These are phyloP conservation scores for Microdon myrmicae DNA, from an alignment of 2,888 invertebrate genomes.

Conservation along the genomic window DNA sequence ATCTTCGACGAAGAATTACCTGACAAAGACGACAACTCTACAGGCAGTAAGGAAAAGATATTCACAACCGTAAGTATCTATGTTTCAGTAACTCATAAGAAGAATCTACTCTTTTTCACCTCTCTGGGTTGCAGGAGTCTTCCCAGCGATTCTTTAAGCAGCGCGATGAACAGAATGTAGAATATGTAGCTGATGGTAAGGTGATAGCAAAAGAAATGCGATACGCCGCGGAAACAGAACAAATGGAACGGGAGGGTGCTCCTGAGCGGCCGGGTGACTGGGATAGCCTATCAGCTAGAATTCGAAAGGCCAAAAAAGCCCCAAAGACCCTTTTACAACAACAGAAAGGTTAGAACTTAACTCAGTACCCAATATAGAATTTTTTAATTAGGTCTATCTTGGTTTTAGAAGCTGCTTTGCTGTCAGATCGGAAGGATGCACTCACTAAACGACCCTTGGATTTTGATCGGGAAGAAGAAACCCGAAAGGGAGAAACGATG, in stretches of 20 bases:
- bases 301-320: constrained; percentile 74
- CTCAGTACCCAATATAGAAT: neutral
- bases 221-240: constrained; percentile 83
- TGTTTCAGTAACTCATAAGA: no score
- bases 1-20: constrained; percentile 82
- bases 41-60: constrained; percentile 61
- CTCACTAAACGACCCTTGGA: constrained; percentile 84
- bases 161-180: constrained; percentile 84
- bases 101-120: neutral
- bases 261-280: constrained; percentile 77
- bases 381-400: constrained; percentile 22
- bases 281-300: constrained; percentile 82
- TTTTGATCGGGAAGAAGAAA: constrained; percentile 88
- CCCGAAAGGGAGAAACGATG: constrained; percentile 87
- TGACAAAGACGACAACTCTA: constrained; percentile 69
- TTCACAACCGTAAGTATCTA: constrained; percentile 59
- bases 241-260: constrained; percentile 77
- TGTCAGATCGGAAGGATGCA: constrained; percentile 80
- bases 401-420: constrained; percentile 61
- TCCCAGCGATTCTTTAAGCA: constrained; percentile 76
- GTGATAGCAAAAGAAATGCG: constrained; percentile 84
- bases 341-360: constrained; percentile 66
- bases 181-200: constrained; percentile 84
- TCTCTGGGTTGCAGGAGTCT: constrained; percentile 64
- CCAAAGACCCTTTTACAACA: constrained; percentile 67